These are phyloP conservation scores for Drosophila villosipedis DNA, from an alignment of 2,888 invertebrate genomes.

Conservation along the genomic window DNA sequence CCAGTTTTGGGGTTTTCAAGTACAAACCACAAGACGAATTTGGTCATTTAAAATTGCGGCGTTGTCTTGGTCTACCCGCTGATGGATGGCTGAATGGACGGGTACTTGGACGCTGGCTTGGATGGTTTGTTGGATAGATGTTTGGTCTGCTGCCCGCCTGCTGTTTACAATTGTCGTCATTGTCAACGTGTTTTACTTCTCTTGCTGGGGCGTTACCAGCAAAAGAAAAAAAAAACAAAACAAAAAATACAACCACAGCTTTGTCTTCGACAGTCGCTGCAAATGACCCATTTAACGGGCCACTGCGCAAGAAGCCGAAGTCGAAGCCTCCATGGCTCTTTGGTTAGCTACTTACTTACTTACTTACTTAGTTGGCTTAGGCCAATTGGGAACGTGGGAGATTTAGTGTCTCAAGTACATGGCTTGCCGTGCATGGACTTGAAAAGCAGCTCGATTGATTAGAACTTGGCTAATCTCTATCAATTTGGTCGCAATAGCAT, in stretches of 20 bases:
- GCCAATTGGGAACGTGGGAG: constrained; percentile 76
- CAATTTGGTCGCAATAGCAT: constrained; percentile 3
- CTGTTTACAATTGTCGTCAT: constrained; percentile 79
- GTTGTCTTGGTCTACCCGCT: constrained; percentile 56
- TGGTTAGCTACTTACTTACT: constrained; percentile 24
- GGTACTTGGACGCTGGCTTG: constrained; percentile 12
- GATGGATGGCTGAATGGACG: constrained; percentile 55
- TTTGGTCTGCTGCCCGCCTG: constrained; percentile 52
- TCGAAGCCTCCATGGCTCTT: constrained; percentile 22
- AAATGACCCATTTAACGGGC: constrained; percentile 81
- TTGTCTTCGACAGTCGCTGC: constrained; percentile 67
- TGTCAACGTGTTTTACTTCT: constrained; percentile 73
- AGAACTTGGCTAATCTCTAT: constrained; percentile 43
- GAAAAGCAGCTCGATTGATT: constrained; percentile 47
- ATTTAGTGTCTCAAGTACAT: constrained; percentile 47
- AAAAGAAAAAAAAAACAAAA: constrained; percentile 20
- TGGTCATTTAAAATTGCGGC: constrained; percentile 80
- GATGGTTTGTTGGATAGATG: constrained; percentile 36
- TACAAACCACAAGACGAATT: constrained; percentile 79
- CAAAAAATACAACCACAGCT: constrained; percentile 59
- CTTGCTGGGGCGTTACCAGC: constrained; percentile 55
- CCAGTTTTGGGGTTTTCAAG: constrained; percentile 76
- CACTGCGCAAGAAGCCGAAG: constrained; percentile 62
- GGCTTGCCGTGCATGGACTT: constrained; percentile 27
- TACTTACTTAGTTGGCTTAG: constrained; percentile 27